Base-by-base conservation (phyloP, 30 jellyfish, hydroid and myxozoan genomes). In the Nemopilema nomurai region DNA sequence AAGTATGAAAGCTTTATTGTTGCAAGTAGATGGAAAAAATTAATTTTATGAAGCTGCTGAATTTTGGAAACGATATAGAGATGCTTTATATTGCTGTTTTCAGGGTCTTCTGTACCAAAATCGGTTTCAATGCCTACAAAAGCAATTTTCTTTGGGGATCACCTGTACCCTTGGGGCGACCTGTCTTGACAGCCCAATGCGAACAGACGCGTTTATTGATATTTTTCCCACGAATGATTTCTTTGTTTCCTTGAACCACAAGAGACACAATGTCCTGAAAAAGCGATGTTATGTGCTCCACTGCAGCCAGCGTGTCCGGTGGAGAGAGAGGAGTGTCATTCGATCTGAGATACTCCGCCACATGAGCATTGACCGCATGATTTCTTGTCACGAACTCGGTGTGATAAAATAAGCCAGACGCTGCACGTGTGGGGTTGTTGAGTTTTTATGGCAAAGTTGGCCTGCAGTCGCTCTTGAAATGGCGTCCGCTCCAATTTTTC, bases 311-410 rank as follows among this genome's bases (percentile, higher is more conserved):
- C 57, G 57, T 13, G 13, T 41, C 13, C 13, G 57, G 57, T 41
- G 57, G 6, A 13, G 13, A 41, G 57, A 41, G 57, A 41, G 57
- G 57, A 41, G 57, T 41, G 57, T 41, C 57, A 41, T 41, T 3
- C 57, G 57, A 41, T 41, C 57, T 41, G 57, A 41, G 13, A 41
- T 3, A 41, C 13, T 41, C 57, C 6, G 57, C 57, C 57, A 41
- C 57, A 41, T 41, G 57, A 41, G 57, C 6, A 41, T n/a, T 41
- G 24, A 31, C 83, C 70, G 28, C 69, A 73, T 66, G 70, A 73
- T 31, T 73, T 31, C 25, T 41, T 73, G 69, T 73, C 70, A 73
- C 83, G 70, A 41, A 18, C 51, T 16, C 16, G 50, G n/a, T 3
- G 57, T 6, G 57, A 41, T 41, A 3, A 41, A 6, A 41, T 3